These are phyloP conservation scores for Pantala flavescens DNA, from an alignment of 1,140 invertebrate genomes.

Conservation along the genomic window DNA sequence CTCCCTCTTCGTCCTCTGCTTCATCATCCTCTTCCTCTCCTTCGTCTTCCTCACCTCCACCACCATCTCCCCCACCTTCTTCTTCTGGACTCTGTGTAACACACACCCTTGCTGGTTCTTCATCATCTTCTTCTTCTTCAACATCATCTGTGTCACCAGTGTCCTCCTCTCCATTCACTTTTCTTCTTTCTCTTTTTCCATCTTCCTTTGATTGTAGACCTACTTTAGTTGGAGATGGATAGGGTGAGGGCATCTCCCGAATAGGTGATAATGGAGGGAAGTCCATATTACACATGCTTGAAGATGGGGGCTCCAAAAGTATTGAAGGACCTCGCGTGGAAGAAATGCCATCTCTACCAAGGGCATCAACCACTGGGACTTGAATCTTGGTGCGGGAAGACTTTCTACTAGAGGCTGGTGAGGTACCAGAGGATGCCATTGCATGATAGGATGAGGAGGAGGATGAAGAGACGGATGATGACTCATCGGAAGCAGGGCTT, in stretches of 20 bases:
- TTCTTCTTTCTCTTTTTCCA: constrained; percentile 26
- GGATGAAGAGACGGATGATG: neutral
- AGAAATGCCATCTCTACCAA: constrained; percentile 46
- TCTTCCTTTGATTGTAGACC: neutral
- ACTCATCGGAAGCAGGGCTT: constrained; percentile 10
- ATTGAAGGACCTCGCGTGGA: constrained; percentile 39
- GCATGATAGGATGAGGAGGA: constrained; percentile 39
- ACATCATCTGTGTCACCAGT: constrained; percentile 12
- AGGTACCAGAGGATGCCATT: constrained; percentile 19
- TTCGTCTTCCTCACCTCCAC: neutral
- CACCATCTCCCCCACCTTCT: neutral
- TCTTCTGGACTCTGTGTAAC: neutral
- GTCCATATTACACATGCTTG: constrained; percentile 55
- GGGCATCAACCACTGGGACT: constrained; percentile 52
- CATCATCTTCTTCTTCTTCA: constrained; percentile 21
- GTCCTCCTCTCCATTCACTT: constrained; percentile 25
- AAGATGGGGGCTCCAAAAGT: constrained; percentile 49
- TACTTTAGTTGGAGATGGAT: neutral
- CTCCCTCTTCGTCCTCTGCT: constrained; percentile 26
- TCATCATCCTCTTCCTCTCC: constrained; percentile 24
- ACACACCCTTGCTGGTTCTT: constrained; percentile 26
- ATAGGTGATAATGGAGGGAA: constrained; percentile 56
- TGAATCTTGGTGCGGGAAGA: constrained; percentile 42
- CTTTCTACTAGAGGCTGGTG: constrained; percentile 8
- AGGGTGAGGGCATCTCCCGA: constrained; percentile 53